phyloP scores from a whole-genome alignment of 2,888 invertebrate species.

The Fragum whitleyi region DNA sequence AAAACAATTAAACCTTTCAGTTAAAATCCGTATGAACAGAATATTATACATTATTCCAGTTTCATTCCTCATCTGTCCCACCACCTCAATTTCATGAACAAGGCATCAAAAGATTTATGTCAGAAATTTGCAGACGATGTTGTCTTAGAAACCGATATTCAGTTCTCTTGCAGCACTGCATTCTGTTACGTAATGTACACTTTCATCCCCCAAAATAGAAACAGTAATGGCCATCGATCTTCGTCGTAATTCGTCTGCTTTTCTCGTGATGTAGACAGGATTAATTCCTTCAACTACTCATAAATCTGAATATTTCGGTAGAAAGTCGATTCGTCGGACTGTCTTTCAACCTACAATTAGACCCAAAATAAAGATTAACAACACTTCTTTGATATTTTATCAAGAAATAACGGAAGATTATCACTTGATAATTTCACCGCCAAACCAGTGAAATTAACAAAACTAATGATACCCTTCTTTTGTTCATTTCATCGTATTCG shows the following conservation, averaged over 20 bases:
- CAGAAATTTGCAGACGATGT: neutral
- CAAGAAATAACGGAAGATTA: too few relatives aligned
- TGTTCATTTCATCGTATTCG: too few relatives aligned
- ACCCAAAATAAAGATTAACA: too few relatives aligned
- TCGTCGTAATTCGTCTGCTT: neutral
- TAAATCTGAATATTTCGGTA: neutral
- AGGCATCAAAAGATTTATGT: neutral
- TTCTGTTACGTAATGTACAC: neutral
- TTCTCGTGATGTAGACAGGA: neutral
- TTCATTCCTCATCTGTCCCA: neutral
- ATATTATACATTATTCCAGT: neutral
- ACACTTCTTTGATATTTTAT: too few relatives aligned
- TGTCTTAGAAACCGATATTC: conserved; percentile 15
- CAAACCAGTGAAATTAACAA: too few relatives aligned
- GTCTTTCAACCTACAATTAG: too few relatives aligned
- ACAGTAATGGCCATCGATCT: neutral
- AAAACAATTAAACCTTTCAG: neutral
- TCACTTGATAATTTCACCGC: too few relatives aligned
- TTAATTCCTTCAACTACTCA: neutral
- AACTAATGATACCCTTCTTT: too few relatives aligned
- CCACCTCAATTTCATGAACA: neutral
- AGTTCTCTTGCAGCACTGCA: neutral
- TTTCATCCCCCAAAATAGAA: neutral
- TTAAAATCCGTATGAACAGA: neutral
- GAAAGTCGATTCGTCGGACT: too few relatives aligned